Evolutionary conservation across 2,888 invertebrate species (phyloP).

Genomic region (Scotopteryx bipunctaria): DNA sequence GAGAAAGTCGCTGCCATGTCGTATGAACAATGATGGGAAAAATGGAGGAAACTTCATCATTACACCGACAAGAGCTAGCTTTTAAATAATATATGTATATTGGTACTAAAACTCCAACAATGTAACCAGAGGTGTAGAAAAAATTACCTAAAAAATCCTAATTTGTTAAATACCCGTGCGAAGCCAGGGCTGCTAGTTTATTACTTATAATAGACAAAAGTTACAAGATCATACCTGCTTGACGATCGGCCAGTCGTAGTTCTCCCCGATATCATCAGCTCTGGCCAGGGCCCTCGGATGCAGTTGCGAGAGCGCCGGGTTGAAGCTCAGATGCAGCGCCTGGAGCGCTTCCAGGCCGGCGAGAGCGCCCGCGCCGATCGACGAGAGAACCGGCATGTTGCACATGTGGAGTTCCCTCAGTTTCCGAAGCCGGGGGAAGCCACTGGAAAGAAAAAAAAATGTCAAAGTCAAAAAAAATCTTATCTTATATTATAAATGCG

Average conservation of each 20-base stretch:
- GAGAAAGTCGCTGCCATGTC: no score
- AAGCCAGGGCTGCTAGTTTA: not conserved
- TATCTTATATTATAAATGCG: no score
- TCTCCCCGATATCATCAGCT: constrained; percentile 74
- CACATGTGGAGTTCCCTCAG: constrained; percentile 87
- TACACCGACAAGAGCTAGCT: no score
- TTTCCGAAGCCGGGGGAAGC: constrained; percentile 85
- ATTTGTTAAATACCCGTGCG: no score
- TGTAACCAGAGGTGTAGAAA: no score
- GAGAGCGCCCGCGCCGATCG: constrained; percentile 79
- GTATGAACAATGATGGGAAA: no score
- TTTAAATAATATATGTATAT: no score
- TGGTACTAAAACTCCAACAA: no score
- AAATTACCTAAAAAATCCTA: no score
- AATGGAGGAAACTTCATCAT: no score
- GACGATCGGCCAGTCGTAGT: constrained; percentile 85
- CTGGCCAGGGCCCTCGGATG: constrained; percentile 84
- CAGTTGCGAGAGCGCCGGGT: constrained; percentile 83
- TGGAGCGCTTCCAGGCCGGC: constrained; percentile 74
- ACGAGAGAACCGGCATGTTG: constrained; percentile 84
- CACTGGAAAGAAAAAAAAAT: constrained; percentile 73
- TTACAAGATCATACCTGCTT: constrained; percentile 77
- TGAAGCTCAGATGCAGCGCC: constrained; percentile 85
- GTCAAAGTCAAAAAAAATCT: no score
- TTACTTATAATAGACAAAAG: not conserved